Conservation (phyloP, 2,797 vertebrate genomes). For the Orientallactaga sibirica region DNA sequence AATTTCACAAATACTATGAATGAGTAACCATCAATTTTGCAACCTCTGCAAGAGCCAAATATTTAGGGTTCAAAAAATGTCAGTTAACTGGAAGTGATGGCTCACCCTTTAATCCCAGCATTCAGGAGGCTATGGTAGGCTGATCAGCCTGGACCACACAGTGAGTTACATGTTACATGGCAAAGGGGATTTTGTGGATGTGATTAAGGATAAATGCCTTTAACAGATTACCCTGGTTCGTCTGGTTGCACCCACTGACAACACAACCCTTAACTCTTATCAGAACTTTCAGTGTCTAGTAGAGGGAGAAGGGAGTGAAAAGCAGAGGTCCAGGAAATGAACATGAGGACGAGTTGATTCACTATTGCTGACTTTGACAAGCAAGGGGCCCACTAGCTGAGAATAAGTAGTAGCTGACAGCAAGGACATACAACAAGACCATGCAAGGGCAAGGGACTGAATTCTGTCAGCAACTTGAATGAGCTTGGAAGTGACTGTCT, state of each 20-base stretch:
- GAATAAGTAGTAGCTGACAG: neutral
- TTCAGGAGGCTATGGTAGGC: no score
- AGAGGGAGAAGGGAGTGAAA: constrained; percentile 20
- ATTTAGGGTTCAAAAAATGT: constrained; percentile 31
- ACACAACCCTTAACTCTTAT: neutral
- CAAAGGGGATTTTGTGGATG: constrained; percentile 11
- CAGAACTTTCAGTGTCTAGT: neutral
- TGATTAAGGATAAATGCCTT: neutral
- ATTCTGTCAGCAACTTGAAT: constrained; percentile 3
- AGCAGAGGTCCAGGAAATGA: constrained; percentile 1
- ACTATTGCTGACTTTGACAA: neutral
- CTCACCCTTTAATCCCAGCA: neutral
- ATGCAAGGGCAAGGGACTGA: neutral
- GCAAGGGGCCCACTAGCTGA: neutral
- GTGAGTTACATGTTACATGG: neutral
- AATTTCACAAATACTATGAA: constrained; percentile 15
- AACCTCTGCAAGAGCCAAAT: constrained; percentile 52
- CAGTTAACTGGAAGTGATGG: neutral
- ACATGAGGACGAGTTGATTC: neutral
- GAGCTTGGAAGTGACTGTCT: neutral
- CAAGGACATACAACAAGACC: no score
- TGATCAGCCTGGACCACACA: no score
- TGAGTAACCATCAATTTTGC: constrained; percentile 16
- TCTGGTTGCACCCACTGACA: neutral
- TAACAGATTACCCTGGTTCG: neutral